Evolutionary conservation across 2,888 invertebrate genomes (phyloP).

Genomic region (Pyrrhia umbra): DNA sequence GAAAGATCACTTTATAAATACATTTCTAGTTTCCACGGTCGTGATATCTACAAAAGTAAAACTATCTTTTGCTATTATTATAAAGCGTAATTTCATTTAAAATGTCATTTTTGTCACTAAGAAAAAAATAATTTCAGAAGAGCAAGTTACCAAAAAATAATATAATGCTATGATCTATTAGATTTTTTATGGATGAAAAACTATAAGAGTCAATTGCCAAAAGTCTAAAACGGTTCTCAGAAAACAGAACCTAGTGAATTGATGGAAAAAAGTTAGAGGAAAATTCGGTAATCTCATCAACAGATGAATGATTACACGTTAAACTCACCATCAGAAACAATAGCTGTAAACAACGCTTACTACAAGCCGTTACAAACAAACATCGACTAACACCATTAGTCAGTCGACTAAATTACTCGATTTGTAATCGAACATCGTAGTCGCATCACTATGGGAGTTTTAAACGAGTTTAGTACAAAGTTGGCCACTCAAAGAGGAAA

Average conservation of each 20-base stretch:
- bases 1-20: conserved; percentile 41
- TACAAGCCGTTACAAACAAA: conserved; percentile 37
- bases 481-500: conserved; percentile 60
- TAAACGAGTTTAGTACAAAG: conserved; percentile 61
- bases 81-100: background rate
- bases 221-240: too few relatives aligned
- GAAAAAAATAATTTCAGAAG: too few relatives aligned
- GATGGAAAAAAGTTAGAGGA: too few relatives aligned
- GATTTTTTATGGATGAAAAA: too few relatives aligned
- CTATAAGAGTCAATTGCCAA: too few relatives aligned
- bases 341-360: conserved; percentile 28
- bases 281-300: background rate
- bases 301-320: background rate
- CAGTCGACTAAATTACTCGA: conserved; percentile 50
- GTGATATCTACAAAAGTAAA: conserved; percentile 8
- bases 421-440: conserved; percentile 54
- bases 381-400: conserved; percentile 50
- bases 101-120: background rate
- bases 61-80: background rate
- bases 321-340: conserved; percentile 16
- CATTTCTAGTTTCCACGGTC: conserved; percentile 28
- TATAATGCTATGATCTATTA: too few relatives aligned
- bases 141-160: too few relatives aligned
- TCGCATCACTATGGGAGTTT: conserved; percentile 58
- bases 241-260: too few relatives aligned